These are phyloP conservation scores for Eulemur macaco DNA, from an alignment of 2,113 vertebrate genomes.

Conservation along the genomic window DNA sequence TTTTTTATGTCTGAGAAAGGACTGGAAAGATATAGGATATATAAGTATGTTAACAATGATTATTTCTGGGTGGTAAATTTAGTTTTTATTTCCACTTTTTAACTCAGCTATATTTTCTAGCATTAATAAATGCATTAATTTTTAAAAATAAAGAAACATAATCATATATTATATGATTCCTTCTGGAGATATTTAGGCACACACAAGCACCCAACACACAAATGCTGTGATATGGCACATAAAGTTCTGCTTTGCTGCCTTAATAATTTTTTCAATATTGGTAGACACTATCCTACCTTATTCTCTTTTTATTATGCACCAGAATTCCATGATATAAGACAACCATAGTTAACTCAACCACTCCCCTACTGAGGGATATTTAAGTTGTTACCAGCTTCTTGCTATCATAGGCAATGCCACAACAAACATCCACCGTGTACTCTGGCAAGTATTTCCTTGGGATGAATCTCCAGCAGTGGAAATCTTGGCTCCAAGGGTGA, in stretches of 20 bases:
- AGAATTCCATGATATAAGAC: background rate
- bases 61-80: background rate
- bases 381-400: background rate
- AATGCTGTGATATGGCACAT: background rate
- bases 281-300: background rate
- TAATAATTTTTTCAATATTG: background rate
- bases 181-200: background rate
- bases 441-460: background rate
- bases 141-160: background rate
- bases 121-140: background rate
- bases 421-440: background rate
- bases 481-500: background rate
- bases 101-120: background rate
- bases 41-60: background rate
- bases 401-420: background rate
- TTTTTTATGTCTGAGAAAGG: background rate
- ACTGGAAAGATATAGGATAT: background rate
- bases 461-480: background rate
- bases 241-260: background rate
- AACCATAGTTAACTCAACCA: background rate
- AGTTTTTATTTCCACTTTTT: constrained; percentile 5
- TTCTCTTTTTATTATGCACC: background rate
- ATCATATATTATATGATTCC: background rate
- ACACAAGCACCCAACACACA: background rate
- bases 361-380: background rate